Evolutionary conservation across 2,888 invertebrate genomes (phyloP).

Genomic region (Phortica okadai): DNA sequence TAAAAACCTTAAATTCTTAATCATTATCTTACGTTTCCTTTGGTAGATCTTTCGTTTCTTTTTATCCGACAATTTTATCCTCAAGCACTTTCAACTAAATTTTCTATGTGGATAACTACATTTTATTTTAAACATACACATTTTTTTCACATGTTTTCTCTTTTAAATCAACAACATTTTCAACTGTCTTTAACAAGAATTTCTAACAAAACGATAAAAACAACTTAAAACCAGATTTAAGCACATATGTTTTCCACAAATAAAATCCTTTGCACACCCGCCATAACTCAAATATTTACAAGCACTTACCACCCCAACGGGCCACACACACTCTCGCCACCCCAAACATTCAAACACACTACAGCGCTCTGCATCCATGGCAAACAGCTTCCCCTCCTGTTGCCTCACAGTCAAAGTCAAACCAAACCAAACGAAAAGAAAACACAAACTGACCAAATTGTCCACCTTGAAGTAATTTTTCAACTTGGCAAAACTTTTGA

Average conservation of each 20-base stretch:
- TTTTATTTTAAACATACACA: too few relatives aligned
- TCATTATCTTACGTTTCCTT: too few relatives aligned
- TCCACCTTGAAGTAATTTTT: conserved; percentile 71
- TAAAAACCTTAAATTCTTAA: too few relatives aligned
- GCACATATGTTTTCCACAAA: conserved; percentile 11
- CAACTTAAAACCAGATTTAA: neutral
- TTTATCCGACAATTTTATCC: too few relatives aligned
- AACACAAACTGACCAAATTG: conserved; percentile 59
- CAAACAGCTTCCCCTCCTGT: neutral
- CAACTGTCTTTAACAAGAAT: neutral
- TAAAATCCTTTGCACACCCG: neutral
- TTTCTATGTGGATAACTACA: too few relatives aligned
- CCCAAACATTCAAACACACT: neutral
- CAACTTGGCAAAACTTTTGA: conserved; percentile 62
- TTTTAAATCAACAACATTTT: neutral
- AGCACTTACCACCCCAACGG: conserved; percentile 12
- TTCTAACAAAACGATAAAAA: neutral
- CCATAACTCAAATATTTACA: conserved; percentile 25
- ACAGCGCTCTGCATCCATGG: neutral
- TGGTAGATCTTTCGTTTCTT: too few relatives aligned
- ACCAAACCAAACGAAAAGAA: neutral
- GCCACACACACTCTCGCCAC: neutral
- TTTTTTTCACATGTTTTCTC: neutral
- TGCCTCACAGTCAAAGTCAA: neutral
- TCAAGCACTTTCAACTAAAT: too few relatives aligned